Percentiles rank a stretch among this genome's conserved stretches.
phyloP scores from a whole-genome alignment of 2,113 vertebrate genomes.

The Cervus canadensis region DNA sequence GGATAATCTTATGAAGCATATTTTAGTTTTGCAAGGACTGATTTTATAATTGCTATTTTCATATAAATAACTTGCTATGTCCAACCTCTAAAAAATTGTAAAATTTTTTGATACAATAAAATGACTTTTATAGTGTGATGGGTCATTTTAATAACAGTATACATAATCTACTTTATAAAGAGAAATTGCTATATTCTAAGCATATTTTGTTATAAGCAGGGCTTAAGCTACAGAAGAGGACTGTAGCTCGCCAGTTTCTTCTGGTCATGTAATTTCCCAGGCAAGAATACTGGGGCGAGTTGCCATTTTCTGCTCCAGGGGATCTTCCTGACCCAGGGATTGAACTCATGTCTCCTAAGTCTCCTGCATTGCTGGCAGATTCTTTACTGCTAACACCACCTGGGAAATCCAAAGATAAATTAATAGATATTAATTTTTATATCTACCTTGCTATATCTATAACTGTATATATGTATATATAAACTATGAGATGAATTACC shows the following conservation, averaged over 20 bases:
- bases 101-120: neutral
- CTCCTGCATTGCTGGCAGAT: neutral
- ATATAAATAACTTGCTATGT: neutral
- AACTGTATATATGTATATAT: neutral
- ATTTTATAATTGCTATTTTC: neutral
- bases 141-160: neutral
- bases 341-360: neutral
- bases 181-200: neutral
- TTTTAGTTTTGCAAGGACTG: neutral
- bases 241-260: neutral
- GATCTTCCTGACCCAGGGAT: neutral
- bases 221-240: neutral
- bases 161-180: neutral
- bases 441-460: neutral
- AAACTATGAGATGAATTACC: neutral
- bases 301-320: neutral
- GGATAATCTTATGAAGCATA: neutral
- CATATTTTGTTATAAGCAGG: neutral
- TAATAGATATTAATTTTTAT: neutral
- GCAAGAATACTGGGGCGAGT: neutral
- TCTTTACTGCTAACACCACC: neutral
- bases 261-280: neutral
- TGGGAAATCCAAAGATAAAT: neutral
- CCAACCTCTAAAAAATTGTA: neutral
- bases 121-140: neutral